Percentiles rank a stretch among this genome's conserved stretches.
phyloP scores from a whole-genome alignment of 2,797 vertebrate genomes.

The Halcyon chelicuti region DNA sequence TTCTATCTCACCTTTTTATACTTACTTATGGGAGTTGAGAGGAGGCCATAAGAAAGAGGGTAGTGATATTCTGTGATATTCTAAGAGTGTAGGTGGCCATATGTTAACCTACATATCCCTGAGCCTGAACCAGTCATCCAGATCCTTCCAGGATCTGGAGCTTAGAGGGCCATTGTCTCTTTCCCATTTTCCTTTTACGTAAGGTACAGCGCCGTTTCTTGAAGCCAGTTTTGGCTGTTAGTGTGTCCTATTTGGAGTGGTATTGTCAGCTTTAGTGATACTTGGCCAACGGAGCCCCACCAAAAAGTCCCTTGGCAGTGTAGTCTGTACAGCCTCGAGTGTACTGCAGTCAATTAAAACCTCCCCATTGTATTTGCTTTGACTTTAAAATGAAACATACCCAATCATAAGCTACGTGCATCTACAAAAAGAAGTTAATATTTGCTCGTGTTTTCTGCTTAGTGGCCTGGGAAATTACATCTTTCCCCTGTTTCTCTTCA shows the following conservation, averaged over 20 bases:
- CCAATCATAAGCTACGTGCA: not conserved
- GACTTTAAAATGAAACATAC: not conserved
- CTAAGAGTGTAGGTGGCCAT: not conserved
- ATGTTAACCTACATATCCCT: not conserved
- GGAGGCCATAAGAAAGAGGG: not conserved
- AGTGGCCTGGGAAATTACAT: not conserved
- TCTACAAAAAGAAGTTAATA: not conserved
- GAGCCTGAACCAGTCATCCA: not conserved
- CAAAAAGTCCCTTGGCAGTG: not conserved
- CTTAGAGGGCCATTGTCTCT: not conserved
- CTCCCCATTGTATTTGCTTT: not conserved
- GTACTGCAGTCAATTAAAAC: not conserved
- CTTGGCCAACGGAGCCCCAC: not conserved
- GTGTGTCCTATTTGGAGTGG: not conserved
- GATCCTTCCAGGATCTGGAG: not conserved
- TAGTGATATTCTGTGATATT: not conserved
- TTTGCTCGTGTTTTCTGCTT: not conserved
- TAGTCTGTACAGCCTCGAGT: not conserved
- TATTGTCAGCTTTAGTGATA: not conserved
- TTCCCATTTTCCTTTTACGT: not conserved
- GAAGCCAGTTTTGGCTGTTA: not conserved
- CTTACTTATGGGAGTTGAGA: not conserved
- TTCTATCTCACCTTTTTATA: not conserved
- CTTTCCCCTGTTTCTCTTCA: not conserved
- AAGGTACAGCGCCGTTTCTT: not conserved